A percentile compares a stretch with the other conserved stretches of the same genome.
These are phyloP conservation scores for Argyra leucocephala DNA, from an alignment of 2,888 invertebrate species.

Conservation along the genomic window DNA sequence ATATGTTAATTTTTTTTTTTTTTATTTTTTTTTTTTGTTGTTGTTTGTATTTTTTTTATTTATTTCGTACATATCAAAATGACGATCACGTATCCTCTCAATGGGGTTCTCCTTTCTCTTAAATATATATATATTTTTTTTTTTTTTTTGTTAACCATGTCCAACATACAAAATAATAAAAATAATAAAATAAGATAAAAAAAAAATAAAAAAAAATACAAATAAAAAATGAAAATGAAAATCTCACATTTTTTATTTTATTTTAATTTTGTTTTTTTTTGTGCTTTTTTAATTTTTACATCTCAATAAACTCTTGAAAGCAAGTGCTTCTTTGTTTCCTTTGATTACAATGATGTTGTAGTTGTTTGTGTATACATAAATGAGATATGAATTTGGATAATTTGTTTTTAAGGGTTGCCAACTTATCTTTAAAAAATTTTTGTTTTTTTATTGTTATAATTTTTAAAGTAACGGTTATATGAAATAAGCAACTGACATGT, in stretches of 20 bases:
- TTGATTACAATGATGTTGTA: not conserved
- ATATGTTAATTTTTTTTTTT: too few relatives aligned
- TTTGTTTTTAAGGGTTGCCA: not conserved
- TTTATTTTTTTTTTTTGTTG: too few relatives aligned
- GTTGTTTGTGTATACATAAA: not conserved
- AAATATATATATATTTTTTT: not conserved
- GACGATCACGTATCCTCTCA: slow-evolving; percentile 12
- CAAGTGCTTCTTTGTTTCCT: not conserved
- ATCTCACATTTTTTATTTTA: not conserved
- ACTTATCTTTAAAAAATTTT: not conserved
- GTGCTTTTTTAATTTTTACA: not conserved
- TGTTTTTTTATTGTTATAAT: too few relatives aligned
- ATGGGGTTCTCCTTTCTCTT: slow-evolving; percentile 13
- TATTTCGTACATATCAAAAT: slow-evolving; percentile 8
- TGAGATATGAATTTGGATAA: not conserved
- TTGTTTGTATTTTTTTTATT: not conserved
- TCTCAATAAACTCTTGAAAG: slow-evolving; percentile 1
- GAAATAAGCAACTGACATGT: too few relatives aligned
- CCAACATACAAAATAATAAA: not conserved
- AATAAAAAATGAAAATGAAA: too few relatives aligned
- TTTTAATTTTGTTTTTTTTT: not conserved
- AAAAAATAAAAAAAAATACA: not conserved
- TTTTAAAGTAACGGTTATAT: too few relatives aligned
- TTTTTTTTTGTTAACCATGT: too few relatives aligned
- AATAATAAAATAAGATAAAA: not conserved